A percentile compares a stretch with the other conserved stretches of the same genome.
Conservation (phyloP, 2,888 invertebrate genomes). For the Sturmia bella region DNA sequence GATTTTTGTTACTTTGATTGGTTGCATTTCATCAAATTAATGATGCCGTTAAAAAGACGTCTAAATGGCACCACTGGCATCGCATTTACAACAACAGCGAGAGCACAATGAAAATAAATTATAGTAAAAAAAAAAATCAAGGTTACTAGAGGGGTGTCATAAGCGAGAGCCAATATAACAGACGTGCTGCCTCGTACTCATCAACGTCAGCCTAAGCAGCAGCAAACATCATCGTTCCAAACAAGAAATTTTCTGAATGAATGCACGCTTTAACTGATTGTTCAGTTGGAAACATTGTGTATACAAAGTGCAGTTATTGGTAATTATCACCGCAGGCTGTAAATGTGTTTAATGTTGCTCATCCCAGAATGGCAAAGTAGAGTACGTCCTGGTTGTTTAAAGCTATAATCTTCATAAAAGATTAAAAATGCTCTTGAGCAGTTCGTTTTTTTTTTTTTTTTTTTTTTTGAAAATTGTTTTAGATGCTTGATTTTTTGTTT, state of each 20-base stretch:
- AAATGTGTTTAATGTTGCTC: slow-evolving; percentile 52
- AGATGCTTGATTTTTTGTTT: slow-evolving; percentile 41
- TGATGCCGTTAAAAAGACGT: slow-evolving; percentile 65
- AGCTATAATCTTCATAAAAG: slow-evolving; percentile 53
- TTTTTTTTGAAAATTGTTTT: slow-evolving; percentile 27
- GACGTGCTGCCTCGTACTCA: slow-evolving; percentile 5
- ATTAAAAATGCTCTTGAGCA: slow-evolving; percentile 57
- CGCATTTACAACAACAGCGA: slow-evolving; percentile 31
- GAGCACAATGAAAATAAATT: slow-evolving; percentile 56
- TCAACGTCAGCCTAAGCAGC: slow-evolving; percentile 12
- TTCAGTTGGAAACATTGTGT: slow-evolving; percentile 58
- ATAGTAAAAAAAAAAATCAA: slow-evolving; percentile 62
- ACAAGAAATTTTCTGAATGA: slow-evolving; percentile 5
- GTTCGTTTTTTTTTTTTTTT: slow-evolving; percentile 18
- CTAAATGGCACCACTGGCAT: slow-evolving; percentile 61
- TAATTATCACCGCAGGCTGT: slow-evolving; percentile 68
- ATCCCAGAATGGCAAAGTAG: slow-evolving; percentile 39
- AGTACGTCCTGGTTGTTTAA: slow-evolving; percentile 37
- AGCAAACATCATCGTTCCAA: slow-evolving; percentile 32
- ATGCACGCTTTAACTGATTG: background rate
- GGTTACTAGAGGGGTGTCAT: slow-evolving; percentile 65
- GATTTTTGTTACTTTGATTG: slow-evolving; percentile 39
- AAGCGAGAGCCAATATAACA: slow-evolving; percentile 21
- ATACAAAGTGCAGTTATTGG: slow-evolving; percentile 68
- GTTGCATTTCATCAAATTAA: slow-evolving; percentile 68